Evolutionary conservation across 2,113 vertebrate genomes (phyloP), one percentile per base, ranked within the genome.

Genomic region (Colistium nudipinnis): DNA sequence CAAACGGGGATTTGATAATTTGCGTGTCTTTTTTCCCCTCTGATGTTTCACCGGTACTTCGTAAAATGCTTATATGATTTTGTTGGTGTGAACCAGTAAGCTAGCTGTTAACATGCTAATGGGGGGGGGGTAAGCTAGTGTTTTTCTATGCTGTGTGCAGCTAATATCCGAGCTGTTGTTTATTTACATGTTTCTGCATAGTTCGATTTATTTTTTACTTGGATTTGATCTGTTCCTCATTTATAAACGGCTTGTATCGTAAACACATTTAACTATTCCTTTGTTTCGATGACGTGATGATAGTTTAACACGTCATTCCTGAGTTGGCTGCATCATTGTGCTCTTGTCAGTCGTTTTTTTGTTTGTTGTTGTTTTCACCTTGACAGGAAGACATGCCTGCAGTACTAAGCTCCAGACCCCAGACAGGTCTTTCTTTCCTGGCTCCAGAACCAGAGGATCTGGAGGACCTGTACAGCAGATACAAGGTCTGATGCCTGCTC

Each of bases 381-480:
- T 27, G 13, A 4, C 80, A 97, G 95, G 96, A 97, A 20, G 96
- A 97, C 4, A 90, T 94, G 64, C 94, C 95, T 12, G 92, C 93
- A 2, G 61, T 95, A 66, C 78, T 93, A 16, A 92, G 83, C 63
- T 95, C 94, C 27, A 92, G 95, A 80, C 96, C 96, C 6, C 95
- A 96, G 84, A 96, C 95, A 0, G 93, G 91, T 56, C 90, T 97
- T 54, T 97, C 96, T 35, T 96, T 97, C 75, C 80, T 97, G 81
- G 95, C 93, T 2, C 94, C 96, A 0, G 96, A 97, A 80, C 95
- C 96, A 9, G 96, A 97, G 63, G 96, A 97, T 74, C 72, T 97
- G 43, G 96, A 97, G 49, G 96, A 97, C 63, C 91, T 97, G 22
- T 97, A 97, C 76, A 96, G 93, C 74, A 93, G 95, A 88, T 97